Percentiles rank a stretch among this genome's conserved stretches.
These are phyloP conservation scores for Dryadula phaetusa DNA, from an alignment of 2,888 invertebrate genomes.

Conservation along the genomic window DNA sequence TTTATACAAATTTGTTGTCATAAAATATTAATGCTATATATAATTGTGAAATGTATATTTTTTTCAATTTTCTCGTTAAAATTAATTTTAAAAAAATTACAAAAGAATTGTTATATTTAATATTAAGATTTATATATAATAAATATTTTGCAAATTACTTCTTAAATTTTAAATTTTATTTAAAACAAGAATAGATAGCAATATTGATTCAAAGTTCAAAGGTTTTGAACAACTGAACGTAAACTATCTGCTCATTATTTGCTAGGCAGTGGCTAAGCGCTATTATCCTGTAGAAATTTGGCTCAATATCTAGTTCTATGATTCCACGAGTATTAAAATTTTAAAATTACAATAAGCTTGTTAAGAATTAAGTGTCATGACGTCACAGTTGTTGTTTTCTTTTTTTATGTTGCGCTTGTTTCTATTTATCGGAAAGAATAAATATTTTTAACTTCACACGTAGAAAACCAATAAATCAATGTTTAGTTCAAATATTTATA, in stretches of 20 bases:
- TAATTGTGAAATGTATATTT: no score
- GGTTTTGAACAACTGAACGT: background rate
- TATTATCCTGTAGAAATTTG: constrained; percentile 21
- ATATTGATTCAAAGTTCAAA: no score
- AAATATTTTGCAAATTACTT: no score
- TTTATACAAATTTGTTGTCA: background rate
- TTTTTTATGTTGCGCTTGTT: constrained; percentile 19
- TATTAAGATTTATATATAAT: no score
- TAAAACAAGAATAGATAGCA: no score
- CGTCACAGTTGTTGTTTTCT: background rate
- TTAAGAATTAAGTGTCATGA: constrained; percentile 1
- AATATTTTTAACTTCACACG: background rate
- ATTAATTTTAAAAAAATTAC: background rate
- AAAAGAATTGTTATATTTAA: no score
- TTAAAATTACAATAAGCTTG: constrained; percentile 5
- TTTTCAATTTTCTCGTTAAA: background rate
- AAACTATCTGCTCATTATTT: constrained; percentile 37
- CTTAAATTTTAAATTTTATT: background rate
- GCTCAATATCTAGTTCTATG: constrained; percentile 11
- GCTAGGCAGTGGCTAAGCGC: constrained; percentile 25
- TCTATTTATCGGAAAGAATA: background rate
- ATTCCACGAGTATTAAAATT: background rate
- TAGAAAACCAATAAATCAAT: constrained; percentile 2
- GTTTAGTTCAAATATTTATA: constrained; percentile 1
- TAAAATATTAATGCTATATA: background rate